These are phyloP conservation scores for Mythimna loreyi DNA, from an alignment of 2,888 invertebrate species.

Conservation along the genomic window DNA sequence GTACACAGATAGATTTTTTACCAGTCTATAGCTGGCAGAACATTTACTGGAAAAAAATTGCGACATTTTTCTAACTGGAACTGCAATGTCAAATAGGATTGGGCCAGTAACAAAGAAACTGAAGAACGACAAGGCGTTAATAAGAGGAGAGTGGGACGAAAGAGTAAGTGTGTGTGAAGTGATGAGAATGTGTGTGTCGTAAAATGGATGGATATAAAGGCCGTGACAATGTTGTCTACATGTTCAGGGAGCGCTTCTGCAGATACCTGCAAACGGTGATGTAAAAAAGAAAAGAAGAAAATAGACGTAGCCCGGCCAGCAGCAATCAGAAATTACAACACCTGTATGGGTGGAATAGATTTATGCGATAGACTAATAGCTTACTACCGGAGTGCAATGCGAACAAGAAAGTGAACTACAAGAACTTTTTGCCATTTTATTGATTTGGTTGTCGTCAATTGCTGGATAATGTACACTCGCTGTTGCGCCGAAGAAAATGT, in stretches of 20 bases:
- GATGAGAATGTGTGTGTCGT: constrained; percentile 62
- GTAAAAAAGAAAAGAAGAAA: constrained; percentile 51
- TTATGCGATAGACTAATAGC: constrained; percentile 67
- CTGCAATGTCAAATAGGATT: constrained; percentile 59
- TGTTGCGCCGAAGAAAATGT: constrained; percentile 58
- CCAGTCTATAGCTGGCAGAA: constrained; percentile 36
- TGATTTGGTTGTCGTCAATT: constrained; percentile 53
- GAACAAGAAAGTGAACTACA: constrained; percentile 50
- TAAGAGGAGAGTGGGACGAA: constrained; percentile 58
- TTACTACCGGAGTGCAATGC: constrained; percentile 65
- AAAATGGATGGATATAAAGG: constrained; percentile 58
- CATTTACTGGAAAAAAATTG: constrained; percentile 25
- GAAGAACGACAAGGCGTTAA: constrained; percentile 56
- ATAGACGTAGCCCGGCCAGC: constrained; percentile 53
- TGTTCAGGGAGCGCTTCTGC: too few species aligned
- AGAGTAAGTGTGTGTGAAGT: constrained; percentile 56
- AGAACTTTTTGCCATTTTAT: constrained; percentile 50
- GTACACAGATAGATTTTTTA: constrained; percentile 46
- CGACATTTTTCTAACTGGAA: constrained; percentile 43
- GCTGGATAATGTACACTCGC: constrained; percentile 56
- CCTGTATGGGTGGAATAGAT: constrained; percentile 68
- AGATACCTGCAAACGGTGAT: constrained; percentile 50
- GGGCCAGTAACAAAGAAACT: constrained; percentile 52
- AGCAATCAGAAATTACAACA: constrained; percentile 64
- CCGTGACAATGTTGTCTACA: constrained; percentile 65